phyloP scores from a whole-genome alignment of 2,797 vertebrate genomes.

The Cuniculus paca region DNA sequence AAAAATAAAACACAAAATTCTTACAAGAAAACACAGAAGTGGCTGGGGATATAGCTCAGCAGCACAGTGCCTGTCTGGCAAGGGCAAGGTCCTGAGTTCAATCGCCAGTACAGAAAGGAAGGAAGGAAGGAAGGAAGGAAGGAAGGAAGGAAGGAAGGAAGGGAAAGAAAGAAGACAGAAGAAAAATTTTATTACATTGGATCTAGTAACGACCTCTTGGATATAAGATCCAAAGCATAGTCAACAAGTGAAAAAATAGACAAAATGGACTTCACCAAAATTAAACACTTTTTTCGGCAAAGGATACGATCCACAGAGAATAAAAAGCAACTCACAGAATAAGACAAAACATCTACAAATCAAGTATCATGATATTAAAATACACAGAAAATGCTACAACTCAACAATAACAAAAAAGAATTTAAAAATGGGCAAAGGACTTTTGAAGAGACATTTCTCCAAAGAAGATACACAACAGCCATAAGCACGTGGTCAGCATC shows the following conservation, averaged over 20 bases:
- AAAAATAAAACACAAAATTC: conserved; percentile 32
- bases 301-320: not conserved
- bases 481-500: not conserved
- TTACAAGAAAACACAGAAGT: not conserved
- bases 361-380: not conserved
- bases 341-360: not conserved
- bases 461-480: not conserved
- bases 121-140: not conserved
- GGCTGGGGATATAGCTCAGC: not conserved
- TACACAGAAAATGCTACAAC: not conserved
- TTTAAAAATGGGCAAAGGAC: not conserved
- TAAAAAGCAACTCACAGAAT: not conserved
- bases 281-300: not conserved
- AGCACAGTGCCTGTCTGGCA: not conserved
- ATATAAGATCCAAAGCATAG: conserved; percentile 20
- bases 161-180: not conserved
- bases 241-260: not conserved
- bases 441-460: not conserved
- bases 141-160: not conserved
- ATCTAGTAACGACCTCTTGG: not conserved
- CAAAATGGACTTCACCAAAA: not conserved
- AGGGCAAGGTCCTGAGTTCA: not conserved
- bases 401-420: not conserved
- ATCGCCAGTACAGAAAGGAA: not conserved
- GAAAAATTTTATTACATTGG: not conserved